Evolutionary conservation across 2,113 vertebrate genomes (phyloP).

Genomic region (Istiophorus platypterus): DNA sequence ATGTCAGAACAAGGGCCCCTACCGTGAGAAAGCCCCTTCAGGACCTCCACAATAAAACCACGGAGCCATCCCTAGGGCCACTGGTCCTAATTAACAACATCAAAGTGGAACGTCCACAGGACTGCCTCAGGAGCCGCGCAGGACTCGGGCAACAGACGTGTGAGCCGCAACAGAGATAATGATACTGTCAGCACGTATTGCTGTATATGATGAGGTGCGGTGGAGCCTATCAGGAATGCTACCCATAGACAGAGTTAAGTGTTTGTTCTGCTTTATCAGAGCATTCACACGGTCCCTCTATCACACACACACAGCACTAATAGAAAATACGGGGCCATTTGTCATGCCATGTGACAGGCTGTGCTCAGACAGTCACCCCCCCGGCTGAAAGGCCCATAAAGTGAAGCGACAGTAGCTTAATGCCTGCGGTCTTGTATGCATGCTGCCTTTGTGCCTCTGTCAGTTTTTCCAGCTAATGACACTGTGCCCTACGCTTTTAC

Average conservation of each 20-base stretch:
- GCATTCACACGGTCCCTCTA: neutral
- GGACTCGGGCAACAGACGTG: constrained; percentile 13
- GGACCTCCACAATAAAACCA: constrained; percentile 68
- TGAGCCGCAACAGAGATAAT: constrained; percentile 25
- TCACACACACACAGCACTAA: neutral
- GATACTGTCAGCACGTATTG: constrained; percentile 27
- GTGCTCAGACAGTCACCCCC: constrained; percentile 20
- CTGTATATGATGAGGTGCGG: constrained; percentile 23
- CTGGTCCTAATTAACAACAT: constrained; percentile 74
- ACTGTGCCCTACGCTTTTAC: constrained; percentile 42
- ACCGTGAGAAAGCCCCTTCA: constrained; percentile 73
- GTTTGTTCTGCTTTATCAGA: constrained; percentile 30
- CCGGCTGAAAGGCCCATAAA: constrained; percentile 39
- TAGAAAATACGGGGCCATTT: constrained; percentile 6
- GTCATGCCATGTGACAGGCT: constrained; percentile 15
- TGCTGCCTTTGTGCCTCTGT: constrained; percentile 13
- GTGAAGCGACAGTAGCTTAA: constrained; percentile 38
- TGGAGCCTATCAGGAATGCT: neutral
- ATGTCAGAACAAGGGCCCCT: constrained; percentile 73
- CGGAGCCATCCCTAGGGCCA: constrained; percentile 50
- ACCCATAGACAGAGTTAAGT: neutral
- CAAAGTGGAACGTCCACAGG: constrained; percentile 65
- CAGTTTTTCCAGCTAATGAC: constrained; percentile 51
- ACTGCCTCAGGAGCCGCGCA: constrained; percentile 41
- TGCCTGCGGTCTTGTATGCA: constrained; percentile 46